Evolutionary conservation across 2,888 invertebrate species (phyloP).

Genomic region (Apoda limacodes): DNA sequence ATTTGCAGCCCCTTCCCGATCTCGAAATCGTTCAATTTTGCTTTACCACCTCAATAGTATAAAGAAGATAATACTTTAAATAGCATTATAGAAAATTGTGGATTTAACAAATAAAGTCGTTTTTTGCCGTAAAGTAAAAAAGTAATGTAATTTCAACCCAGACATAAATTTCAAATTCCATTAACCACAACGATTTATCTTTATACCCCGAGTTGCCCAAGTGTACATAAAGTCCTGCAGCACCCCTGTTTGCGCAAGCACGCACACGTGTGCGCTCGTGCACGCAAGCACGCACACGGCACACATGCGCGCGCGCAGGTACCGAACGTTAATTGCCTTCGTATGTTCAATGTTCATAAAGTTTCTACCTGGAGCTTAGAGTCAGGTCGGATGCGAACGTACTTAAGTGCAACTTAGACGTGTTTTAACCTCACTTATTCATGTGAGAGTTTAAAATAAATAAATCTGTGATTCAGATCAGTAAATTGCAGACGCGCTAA

Average conservation of each 20-base stretch:
- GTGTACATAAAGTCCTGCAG: slow-evolving; percentile 26
- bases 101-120: too few species aligned
- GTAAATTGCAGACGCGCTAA: too few species aligned
- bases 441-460: too few species aligned
- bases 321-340: slow-evolving; percentile 65
- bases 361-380: slow-evolving; percentile 48
- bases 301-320: slow-evolving; percentile 48
- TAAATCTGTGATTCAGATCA: too few species aligned
- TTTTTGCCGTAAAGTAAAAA: slow-evolving; percentile 1
- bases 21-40: too few species aligned
- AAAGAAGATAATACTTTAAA: too few species aligned
- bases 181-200: slow-evolving; percentile 53
- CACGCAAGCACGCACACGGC: slow-evolving; percentile 15
- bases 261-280: slow-evolving; percentile 18
- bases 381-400: slow-evolving; percentile 25
- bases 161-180: slow-evolving; percentile 60
- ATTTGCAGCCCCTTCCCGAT: too few species aligned
- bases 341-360: slow-evolving; percentile 60
- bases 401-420: too few species aligned
- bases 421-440: too few species aligned
- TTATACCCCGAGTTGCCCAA: slow-evolving; percentile 26
- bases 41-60: too few species aligned
- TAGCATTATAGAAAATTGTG: too few species aligned
- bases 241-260: slow-evolving; percentile 58
- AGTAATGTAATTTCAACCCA: slow-evolving; percentile 22